phyloP scores from a whole-genome alignment of 2,888 invertebrate genomes.

The Mimas tiliae region DNA sequence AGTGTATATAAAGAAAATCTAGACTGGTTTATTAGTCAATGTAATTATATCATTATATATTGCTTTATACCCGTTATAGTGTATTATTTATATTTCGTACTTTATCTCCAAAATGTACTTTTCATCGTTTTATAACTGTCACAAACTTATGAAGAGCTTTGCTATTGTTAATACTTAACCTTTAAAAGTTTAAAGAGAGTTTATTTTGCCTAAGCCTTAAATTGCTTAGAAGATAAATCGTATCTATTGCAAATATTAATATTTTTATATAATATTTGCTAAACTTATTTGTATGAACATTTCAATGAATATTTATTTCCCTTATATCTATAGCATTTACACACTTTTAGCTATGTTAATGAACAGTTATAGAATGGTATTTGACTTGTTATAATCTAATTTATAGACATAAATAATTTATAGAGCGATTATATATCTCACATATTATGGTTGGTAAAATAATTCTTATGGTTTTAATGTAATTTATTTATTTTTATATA shows the following conservation, averaged over 20 bases:
- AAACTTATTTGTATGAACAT: background rate
- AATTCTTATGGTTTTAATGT: background rate
- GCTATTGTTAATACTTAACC: background rate
- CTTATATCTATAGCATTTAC: background rate
- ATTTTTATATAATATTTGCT: background rate
- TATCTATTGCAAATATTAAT: background rate
- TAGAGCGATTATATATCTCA: background rate
- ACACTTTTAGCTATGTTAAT: background rate
- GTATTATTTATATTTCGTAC: background rate
- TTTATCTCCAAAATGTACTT: background rate
- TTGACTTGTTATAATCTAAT: no score
- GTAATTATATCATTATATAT: background rate
- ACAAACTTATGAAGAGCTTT: background rate
- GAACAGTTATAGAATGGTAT: background rate
- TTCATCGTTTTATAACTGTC: background rate
- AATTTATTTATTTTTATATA: background rate
- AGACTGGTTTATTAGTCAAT: background rate
- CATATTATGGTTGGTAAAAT: background rate
- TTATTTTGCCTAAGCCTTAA: background rate
- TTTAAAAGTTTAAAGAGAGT: background rate
- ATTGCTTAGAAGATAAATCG: background rate
- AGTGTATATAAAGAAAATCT: constrained; percentile 1
- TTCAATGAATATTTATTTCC: constrained; percentile 4
- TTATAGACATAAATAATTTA: no score
- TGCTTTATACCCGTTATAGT: background rate